Evolutionary conservation across 2,797 vertebrate genomes (phyloP), one percentile per base, ranked within the genome.

Genomic region (Gephyroberyx darwinii): DNA sequence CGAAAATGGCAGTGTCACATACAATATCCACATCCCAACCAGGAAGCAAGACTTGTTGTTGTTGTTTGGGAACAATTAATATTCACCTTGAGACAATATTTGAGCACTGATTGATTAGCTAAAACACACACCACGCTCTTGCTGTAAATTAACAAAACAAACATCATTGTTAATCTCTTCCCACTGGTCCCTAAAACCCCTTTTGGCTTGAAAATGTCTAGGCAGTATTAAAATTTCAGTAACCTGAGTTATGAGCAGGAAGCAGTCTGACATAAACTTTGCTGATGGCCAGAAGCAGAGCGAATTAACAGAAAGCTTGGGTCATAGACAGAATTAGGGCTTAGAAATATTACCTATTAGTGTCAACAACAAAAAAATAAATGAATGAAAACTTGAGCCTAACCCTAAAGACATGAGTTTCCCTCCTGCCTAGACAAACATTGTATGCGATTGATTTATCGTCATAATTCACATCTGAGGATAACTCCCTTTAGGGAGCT

Each of bases 311-410:
- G 53, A 84, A 76, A 50, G 61, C 48, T 41, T 72, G 41, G 78
- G 79, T 82, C 81, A 83, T 58, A 77, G 74, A 83, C 74, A 70
- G 77, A 65, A 85, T 75, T 84, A 74, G 51, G 65, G 54, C 73
- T 85, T 69, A 62, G 71, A 77, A 81, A 82, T 78, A 83, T 78
- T 56, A 83, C 63, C 75, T 65, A 78, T 41, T 67, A 50, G 66
- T 62, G 51, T 78, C 54, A 7, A 45, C 60, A 51, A 65, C 74
- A 71, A 58, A 82, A 22, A 12, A 13, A 6, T 43, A 20, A 9
- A 26, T 30, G 17, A 67, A 30, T 9, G 16, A 56, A 35, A 43
- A 41, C 26, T 26, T 26, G 26, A 26, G 6, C 4, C 35, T 4
- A 69, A 78, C 74, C 79, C 76, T 52, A 72, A 75, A 69, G 80